Percentiles rank a stretch among this genome's conserved stretches.
Evolutionary conservation across 2,888 invertebrate genomes (phyloP).

Genomic region (Xestoiulus laeticollis): DNA sequence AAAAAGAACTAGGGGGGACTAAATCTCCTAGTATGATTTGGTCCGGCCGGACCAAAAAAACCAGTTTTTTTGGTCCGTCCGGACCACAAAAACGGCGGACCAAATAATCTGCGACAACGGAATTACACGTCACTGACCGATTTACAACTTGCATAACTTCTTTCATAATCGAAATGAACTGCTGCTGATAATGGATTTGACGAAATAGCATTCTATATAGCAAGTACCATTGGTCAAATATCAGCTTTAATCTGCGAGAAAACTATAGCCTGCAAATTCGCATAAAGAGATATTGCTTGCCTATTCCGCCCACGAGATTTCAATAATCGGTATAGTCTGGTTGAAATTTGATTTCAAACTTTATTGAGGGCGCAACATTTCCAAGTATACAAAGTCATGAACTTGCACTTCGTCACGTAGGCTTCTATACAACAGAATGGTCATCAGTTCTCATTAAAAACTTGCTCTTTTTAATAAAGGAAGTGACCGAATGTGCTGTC

Average conservation of each 20-base stretch:
- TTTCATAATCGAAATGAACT: conserved; percentile 10
- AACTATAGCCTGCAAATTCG: neutral
- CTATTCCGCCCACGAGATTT: neutral
- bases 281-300: neutral
- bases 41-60: too few relatives aligned
- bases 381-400: neutral
- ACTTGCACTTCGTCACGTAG: neutral
- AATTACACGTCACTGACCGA: conserved; percentile 1
- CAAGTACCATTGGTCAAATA: neutral
- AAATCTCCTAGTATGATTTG: too few relatives aligned
- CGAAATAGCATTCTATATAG: neutral
- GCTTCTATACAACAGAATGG: neutral
- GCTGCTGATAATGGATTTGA: neutral
- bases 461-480: neutral
- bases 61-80: too few relatives aligned
- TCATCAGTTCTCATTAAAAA: neutral
- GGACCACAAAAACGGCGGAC: too few relatives aligned
- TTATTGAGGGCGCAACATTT: neutral
- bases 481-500: neutral
- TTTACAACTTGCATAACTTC: conserved; percentile 8
- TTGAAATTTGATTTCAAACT: neutral
- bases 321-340: neutral
- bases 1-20: too few relatives aligned
- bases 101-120: too few relatives aligned
- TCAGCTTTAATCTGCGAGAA: neutral